Evolutionary conservation across 1,140 invertebrate species (phyloP).

Genomic region (Pomacea maculata): DNA sequence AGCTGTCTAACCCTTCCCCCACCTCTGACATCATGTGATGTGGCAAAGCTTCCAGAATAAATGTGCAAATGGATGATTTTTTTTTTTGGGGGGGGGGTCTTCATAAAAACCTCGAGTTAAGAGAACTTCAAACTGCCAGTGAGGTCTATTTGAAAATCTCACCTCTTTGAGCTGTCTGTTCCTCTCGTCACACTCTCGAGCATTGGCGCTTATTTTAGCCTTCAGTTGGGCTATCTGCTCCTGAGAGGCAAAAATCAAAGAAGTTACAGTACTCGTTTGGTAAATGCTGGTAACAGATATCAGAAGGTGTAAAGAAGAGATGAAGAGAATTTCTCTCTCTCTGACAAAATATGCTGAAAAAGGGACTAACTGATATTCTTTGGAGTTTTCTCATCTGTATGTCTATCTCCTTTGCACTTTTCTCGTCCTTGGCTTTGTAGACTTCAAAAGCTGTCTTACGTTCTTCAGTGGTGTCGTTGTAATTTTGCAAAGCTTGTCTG

Average conservation of each 20-base stretch:
- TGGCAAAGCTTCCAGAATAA: too few species aligned
- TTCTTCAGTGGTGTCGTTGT: slow-evolving; percentile 65
- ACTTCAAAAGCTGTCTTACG: slow-evolving; percentile 62
- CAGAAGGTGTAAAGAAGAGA: too few species aligned
- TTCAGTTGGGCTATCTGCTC: slow-evolving; percentile 59
- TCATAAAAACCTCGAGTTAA: too few species aligned
- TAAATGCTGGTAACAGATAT: background rate
- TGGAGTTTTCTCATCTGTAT: slow-evolving; percentile 64
- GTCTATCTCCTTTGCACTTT: slow-evolving; percentile 65
- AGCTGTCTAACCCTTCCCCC: too few species aligned
- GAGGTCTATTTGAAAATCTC: background rate
- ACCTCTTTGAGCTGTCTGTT: slow-evolving; percentile 61
- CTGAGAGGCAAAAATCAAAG: slow-evolving; percentile 29
- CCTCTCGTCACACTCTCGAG: slow-evolving; percentile 62
- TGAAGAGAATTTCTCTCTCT: background rate
- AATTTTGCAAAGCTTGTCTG: slow-evolving; percentile 55
- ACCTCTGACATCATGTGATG: too few species aligned
- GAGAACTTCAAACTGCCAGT: too few species aligned
- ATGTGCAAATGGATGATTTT: too few species aligned
- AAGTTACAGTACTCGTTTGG: background rate
- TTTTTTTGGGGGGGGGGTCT: too few species aligned
- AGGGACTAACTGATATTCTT: slow-evolving; percentile 57
- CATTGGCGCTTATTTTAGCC: slow-evolving; percentile 59
- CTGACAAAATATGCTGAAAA: background rate
- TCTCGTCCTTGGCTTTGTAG: slow-evolving; percentile 65